Percentiles rank a stretch among this genome's conserved stretches.
Evolutionary conservation across 2,888 invertebrate species (phyloP).

Genomic region (Xestia ashworthii): DNA sequence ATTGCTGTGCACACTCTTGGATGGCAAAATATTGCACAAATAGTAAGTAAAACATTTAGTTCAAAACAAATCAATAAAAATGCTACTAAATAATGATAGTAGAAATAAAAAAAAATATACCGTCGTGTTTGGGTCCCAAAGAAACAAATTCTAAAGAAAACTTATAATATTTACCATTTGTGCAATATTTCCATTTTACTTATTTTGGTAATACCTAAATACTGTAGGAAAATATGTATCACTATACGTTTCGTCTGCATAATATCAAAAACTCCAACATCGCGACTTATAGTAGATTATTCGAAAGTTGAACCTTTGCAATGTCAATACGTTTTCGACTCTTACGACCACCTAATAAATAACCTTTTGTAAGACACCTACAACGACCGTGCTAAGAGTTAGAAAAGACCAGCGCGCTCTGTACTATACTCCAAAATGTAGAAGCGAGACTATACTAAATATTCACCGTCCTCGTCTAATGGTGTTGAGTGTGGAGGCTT

Average conservation of each 20-base stretch:
- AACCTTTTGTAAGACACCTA: slow-evolving; percentile 4
- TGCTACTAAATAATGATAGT: not conserved
- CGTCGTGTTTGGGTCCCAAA: not conserved
- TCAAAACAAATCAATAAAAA: not conserved
- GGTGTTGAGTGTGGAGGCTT: not conserved
- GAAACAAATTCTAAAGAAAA: not conserved
- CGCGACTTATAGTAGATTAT: slow-evolving; percentile 24
- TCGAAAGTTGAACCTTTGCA: slow-evolving; percentile 44
- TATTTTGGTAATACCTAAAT: slow-evolving; percentile 54
- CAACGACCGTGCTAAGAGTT: not conserved
- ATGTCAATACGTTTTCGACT: slow-evolving; percentile 37
- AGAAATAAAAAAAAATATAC: slow-evolving; percentile 14
- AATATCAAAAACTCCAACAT: slow-evolving; percentile 50
- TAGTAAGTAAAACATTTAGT: slow-evolving; percentile 2
- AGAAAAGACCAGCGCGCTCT: not conserved
- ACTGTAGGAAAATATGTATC: slow-evolving; percentile 65
- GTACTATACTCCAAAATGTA: not conserved
- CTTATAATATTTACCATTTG: not conserved
- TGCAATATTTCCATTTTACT: slow-evolving; percentile 42
- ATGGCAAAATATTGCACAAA: slow-evolving; percentile 38
- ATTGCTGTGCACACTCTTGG: slow-evolving; percentile 13
- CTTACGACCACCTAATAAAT: slow-evolving; percentile 2
- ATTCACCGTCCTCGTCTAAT: not conserved
- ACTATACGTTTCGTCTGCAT: slow-evolving; percentile 66
- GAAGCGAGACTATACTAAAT: not conserved